A percentile compares a stretch with the other conserved stretches of the same genome.
phyloP scores from a whole-genome alignment of 2,797 vertebrate species.

The Cynodonichthys magdalenae region DNA sequence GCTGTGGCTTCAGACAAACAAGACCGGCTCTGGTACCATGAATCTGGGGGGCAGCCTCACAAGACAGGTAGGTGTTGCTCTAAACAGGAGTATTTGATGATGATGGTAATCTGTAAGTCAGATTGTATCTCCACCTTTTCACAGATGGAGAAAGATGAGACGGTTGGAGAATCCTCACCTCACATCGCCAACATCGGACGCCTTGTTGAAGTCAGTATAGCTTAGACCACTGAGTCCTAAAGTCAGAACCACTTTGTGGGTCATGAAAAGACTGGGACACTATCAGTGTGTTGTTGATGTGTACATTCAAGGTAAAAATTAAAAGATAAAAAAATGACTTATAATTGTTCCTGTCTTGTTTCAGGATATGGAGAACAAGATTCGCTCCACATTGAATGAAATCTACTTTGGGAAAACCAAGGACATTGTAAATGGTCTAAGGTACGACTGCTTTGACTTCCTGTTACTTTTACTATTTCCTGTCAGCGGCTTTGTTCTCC shows the following conservation, averaged over 20 bases:
- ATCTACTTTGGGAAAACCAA: slow-evolving; percentile 99
- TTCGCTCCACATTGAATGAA: slow-evolving; percentile 98
- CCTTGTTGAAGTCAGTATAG: slow-evolving; percentile 91
- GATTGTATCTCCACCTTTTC: background rate
- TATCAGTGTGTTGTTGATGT: no score
- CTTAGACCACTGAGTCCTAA: no score
- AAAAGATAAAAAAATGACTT: no score
- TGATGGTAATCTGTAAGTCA: background rate
- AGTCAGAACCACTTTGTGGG: no score
- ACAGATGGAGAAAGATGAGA: slow-evolving; percentile 98
- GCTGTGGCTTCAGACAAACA: slow-evolving; percentile 99
- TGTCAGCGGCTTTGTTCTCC: background rate
- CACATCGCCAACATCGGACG: slow-evolving; percentile 99
- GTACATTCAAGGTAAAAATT: no score
- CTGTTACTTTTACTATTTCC: background rate
- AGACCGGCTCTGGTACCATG: slow-evolving; percentile 96
- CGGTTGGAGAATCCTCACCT: slow-evolving; percentile 94
- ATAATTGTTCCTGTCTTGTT: slow-evolving; percentile 11
- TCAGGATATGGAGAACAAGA: slow-evolving; percentile 99
- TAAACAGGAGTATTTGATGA: background rate
- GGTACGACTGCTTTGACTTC: slow-evolving; percentile 75
- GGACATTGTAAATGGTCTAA: slow-evolving; percentile 98
- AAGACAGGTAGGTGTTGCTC: slow-evolving; percentile 87
- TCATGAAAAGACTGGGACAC: no score
- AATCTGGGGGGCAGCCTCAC: slow-evolving; percentile 98